Conservation (phyloP, 2,113 vertebrate species). For the cattle (Bos taurus) region DNA sequence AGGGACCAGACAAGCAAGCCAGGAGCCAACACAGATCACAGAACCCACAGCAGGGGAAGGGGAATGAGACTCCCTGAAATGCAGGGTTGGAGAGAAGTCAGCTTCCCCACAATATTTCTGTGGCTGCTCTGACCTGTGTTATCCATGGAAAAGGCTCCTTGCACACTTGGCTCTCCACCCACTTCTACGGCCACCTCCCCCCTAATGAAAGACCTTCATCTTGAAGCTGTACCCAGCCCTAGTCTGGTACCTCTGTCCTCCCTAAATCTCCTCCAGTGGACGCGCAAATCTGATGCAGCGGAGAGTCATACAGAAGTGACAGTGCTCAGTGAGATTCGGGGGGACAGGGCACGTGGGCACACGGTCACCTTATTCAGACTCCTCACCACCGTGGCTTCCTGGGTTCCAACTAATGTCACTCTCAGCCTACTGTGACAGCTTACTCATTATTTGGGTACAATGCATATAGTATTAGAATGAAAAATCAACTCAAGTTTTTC, state of each 20-base stretch:
- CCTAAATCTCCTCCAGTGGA: background rate
- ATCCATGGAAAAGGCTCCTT: background rate
- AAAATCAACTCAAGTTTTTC: background rate
- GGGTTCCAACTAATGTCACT: background rate
- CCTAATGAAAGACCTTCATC: background rate
- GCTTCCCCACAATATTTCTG: background rate
- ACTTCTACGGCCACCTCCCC: background rate
- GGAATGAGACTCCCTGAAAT: background rate
- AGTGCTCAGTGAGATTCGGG: background rate
- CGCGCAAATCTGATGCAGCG: background rate
- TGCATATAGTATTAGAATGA: background rate
- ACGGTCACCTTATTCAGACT: background rate
- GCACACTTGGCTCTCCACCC: background rate
- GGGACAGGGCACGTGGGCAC: background rate
- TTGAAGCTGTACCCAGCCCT: background rate
- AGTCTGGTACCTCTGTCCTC: background rate
- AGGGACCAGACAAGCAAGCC: background rate
- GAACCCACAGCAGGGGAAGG: rapidly evolving
- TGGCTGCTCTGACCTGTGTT: background rate
- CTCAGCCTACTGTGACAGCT: background rate
- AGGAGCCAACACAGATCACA: background rate
- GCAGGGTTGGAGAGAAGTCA: background rate
- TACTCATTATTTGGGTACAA: background rate
- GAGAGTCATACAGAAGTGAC: background rate
- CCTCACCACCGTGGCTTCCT: background rate